These are phyloP conservation scores for Lithodes maja DNA, from an alignment of 2,888 invertebrate genomes.

Conservation along the genomic window DNA sequence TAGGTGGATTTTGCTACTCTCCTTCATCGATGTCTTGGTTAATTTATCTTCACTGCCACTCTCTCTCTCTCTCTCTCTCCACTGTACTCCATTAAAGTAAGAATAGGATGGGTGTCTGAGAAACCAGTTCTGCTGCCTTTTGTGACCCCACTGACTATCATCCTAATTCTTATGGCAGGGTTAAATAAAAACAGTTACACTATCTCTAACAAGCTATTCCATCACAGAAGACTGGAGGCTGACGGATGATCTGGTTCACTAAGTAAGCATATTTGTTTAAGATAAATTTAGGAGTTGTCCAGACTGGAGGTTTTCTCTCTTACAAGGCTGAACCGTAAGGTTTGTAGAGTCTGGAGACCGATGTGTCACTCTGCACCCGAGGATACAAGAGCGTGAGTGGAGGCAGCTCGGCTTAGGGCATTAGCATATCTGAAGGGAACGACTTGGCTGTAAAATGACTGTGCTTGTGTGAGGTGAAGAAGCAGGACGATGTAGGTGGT, in stretches of 20 bases:
- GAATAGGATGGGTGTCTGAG: background rate
- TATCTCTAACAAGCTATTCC: background rate
- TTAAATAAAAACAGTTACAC: background rate
- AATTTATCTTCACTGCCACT: background rate
- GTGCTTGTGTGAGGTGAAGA: constrained; percentile 40
- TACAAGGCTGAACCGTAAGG: background rate
- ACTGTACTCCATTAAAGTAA: background rate
- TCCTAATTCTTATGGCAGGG: background rate
- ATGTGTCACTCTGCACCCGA: constrained; percentile 3
- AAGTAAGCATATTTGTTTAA: background rate
- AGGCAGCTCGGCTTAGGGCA: constrained; percentile 10
- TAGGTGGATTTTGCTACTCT: background rate
- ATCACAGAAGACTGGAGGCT: background rate
- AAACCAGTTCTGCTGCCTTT: background rate
- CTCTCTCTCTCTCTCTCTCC: background rate
- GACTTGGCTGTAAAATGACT: constrained; percentile 41
- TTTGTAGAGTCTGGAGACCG: background rate
- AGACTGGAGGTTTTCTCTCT: background rate
- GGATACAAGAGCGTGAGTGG: constrained; percentile 17
- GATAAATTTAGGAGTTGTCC: background rate
- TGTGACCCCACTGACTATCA: background rate
- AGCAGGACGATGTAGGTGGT: constrained; percentile 35
- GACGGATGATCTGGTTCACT: background rate
- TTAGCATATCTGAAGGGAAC: constrained; percentile 43
- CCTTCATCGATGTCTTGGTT: background rate